Base-by-base conservation (phyloP, 1,140 invertebrate genomes). In the Temnothorax curvispinosus region DNA sequence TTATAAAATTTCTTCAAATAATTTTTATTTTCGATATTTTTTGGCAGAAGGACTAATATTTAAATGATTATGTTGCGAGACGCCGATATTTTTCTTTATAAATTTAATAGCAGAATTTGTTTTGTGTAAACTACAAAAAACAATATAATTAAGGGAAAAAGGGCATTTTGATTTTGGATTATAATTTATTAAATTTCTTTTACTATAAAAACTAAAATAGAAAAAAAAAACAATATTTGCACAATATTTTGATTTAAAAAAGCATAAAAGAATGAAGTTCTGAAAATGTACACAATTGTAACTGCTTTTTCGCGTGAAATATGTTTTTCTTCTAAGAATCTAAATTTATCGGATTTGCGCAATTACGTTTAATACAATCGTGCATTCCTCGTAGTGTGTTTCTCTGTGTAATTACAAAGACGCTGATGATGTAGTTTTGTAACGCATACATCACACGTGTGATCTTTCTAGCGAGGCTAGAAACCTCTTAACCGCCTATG, bases 401-500 rank as follows among this genome's bases (percentile, higher is more conserved):
- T 44, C 50, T 74, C 41, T 27, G 50, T 54, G 67, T 75, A 84
- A 84, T 84, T 84, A 84, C 27, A 54, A 75, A 60, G 80, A 75
- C 27, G 54, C 54, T 75, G 69, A 84, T 72, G 80, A 82, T 75
- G 69, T 75, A 84, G 80, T 84, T 75, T 84, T 84, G 80, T 75
- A 84, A 84, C 54, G 69, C 80, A 60, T 60, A 75, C 69, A 75
- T 74, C 52, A 75, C 54, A 60, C 69, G 78, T 60, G 69, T 47
- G 54, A 75, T 84, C 54, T 72, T 60, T 13, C 69, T 44, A 58
- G 54, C 27, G 80, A 50, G 69, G 80, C 67, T 82, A 35, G 80
- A 52, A 84, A 75, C n/a, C 80, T 60, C 54, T 52, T 84, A 87
- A 74, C 81, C 81, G 82, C 41, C 85, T 87, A n/a, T n/a, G 54